Evolutionary conservation across 2,888 invertebrate species (phyloP), one percentile per base, ranked within the genome.

Genomic region (Ennomos fuscantarius): DNA sequence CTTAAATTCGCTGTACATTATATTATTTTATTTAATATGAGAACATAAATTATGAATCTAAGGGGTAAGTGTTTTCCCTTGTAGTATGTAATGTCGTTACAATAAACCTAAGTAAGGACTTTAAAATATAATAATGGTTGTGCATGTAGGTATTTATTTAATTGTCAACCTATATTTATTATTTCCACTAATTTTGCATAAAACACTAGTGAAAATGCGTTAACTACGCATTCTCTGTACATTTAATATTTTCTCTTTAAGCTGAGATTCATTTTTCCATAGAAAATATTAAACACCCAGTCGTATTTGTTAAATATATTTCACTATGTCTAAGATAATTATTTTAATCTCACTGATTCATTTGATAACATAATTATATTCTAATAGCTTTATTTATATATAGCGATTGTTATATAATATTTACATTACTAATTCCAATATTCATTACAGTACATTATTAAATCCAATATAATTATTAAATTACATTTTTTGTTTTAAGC

Each of bases 281-380:
- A 68, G 78, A 80, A 79, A 82, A 78, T 81, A 84, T 85, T 85
- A 82, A 87, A 84, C 74, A 79, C 74, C 72, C 85, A 86, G 77
- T 41, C 60, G 69, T 72, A 69, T 73, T 69, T 78, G 40, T 44
- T 51, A 43, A 15, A 37, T 50, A 15, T 47, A 49, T 53, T 49
- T 40, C 41, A 49, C 85, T 87, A 86, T 78, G 68, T 60, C 82
- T 87, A 84, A 75, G 66, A 81, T 83, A 70, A 69, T 76, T 86
- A 87, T 76, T 84, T 86, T 92, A 92, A 90, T 92, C 91, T 92
- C 91, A 92, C 91, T 90, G 86, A 84, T 84, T 86, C 70, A 61
- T 75, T 88, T 87, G 88, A 89, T 89, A 88, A 84, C 78, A 81
- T 87, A 87, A 85, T 85, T 87, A 86, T 70, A 70, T 78, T 66